Percentiles rank a stretch among this genome's conserved stretches.
phyloP scores from a whole-genome alignment of 2,113 vertebrate genomes.

The Oreochromis tanganicae region DNA sequence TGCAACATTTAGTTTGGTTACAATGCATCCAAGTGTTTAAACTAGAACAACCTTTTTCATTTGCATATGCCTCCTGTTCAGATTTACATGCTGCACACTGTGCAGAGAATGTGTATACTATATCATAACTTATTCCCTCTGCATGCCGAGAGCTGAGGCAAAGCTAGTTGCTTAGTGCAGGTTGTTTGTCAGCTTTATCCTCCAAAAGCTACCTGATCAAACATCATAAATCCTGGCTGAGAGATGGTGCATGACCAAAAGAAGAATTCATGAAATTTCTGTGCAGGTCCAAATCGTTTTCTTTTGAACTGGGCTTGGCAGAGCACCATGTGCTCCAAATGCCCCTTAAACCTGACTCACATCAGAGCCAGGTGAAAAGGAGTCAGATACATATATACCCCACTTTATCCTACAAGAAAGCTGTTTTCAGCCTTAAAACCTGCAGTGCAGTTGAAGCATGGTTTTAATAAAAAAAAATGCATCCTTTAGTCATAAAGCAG shows the following conservation, averaged over 20 bases:
- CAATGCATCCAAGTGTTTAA: background rate
- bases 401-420: background rate
- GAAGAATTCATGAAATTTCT: background rate
- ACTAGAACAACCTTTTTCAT: background rate
- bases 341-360: background rate
- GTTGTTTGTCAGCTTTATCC: background rate
- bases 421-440: background rate
- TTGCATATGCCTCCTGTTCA: background rate
- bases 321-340: background rate
- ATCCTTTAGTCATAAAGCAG: background rate
- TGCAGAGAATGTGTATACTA: background rate
- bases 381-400: background rate
- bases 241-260: background rate
- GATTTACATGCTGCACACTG: background rate
- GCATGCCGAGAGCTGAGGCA: fast-evolving
- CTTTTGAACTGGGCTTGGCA: background rate
- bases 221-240: background rate
- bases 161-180: background rate
- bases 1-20: background rate
- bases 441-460: background rate
- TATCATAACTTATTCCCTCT: background rate
- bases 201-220: fast-evolving
- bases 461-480: background rate
- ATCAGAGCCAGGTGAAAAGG: background rate
- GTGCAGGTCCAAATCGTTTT: background rate